Conservation (phyloP, 1,140 invertebrate genomes). For the Eriocheir sinensis region DNA sequence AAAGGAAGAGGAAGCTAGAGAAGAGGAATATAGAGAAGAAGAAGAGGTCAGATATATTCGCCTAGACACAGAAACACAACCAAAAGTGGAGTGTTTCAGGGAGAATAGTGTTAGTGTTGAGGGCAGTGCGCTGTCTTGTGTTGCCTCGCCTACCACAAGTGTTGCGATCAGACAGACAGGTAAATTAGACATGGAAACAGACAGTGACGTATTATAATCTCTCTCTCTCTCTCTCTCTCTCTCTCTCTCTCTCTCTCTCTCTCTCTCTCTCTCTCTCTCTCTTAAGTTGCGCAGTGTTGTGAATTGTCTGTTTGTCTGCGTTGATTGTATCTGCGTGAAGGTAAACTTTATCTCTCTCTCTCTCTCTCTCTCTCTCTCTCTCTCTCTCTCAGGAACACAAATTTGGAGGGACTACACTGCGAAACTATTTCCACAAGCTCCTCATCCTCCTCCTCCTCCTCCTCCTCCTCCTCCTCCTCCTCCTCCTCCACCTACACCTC, state of each 20-base stretch:
- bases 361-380: constrained; percentile 21
- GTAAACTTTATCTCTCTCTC: not conserved
- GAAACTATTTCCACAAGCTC: not conserved
- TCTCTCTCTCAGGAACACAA: constrained; percentile 13
- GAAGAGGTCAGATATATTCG: constrained; percentile 1
- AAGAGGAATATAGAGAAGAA: not conserved
- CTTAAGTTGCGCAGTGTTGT: not conserved
- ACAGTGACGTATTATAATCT: no score
- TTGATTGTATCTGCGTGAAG: not conserved
- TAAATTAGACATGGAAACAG: no score
- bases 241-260: no score
- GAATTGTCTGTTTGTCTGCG: not conserved
- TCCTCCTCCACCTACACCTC: not conserved
- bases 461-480: not conserved
- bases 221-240: no score
- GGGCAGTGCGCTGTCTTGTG: not conserved
- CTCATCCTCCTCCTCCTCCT: not conserved
- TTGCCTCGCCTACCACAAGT: not conserved
- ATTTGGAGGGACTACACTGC: not conserved
- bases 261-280: no score
- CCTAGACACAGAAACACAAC: not conserved
- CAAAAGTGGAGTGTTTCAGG: not conserved
- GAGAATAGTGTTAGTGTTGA: constrained; percentile 23
- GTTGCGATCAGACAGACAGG: not conserved
- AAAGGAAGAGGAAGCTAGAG: no score